Evolutionary conservation across 2,888 invertebrate species (phyloP).

Genomic region (Drosophila siamana): DNA sequence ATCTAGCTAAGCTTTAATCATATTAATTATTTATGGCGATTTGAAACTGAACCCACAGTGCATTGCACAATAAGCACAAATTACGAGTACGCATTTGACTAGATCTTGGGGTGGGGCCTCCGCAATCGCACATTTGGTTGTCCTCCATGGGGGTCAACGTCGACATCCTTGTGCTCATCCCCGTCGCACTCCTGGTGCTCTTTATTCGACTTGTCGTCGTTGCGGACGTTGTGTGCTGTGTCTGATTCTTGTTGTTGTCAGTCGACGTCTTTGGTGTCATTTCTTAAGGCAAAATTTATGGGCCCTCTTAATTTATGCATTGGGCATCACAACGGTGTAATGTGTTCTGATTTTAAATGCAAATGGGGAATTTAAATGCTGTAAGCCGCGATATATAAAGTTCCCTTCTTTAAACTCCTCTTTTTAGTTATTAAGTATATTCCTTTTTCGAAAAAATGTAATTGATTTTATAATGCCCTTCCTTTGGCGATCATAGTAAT

Average conservation of each 20-base stretch:
- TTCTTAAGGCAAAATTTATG: constrained; percentile 70
- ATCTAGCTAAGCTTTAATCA: no score
- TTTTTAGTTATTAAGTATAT: no score
- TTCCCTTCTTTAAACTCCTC: no score
- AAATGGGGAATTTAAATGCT: neutral
- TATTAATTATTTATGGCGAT: no score
- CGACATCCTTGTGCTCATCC: constrained; percentile 13
- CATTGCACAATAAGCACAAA: constrained; percentile 74
- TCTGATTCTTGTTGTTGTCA: constrained; percentile 4
- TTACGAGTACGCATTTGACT: constrained; percentile 65
- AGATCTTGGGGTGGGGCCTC: constrained; percentile 21
- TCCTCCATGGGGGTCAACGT: constrained; percentile 64
- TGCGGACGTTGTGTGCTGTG: constrained; percentile 14
- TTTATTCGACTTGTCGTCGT: neutral
- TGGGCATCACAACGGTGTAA: constrained; percentile 9
- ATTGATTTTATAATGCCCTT: no score
- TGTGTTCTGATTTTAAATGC: constrained; percentile 1
- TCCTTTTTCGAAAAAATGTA: no score
- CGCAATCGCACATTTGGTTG: constrained; percentile 20
- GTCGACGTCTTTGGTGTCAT: constrained; percentile 43
- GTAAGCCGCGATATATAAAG: neutral
- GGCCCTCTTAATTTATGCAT: constrained; percentile 68
- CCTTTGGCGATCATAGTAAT: no score
- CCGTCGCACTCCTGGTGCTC: neutral
- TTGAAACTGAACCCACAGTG: neutral